Base-by-base conservation (phyloP, 2,888 invertebrate species). In the Chaetogeoica ovagalla region DNA sequence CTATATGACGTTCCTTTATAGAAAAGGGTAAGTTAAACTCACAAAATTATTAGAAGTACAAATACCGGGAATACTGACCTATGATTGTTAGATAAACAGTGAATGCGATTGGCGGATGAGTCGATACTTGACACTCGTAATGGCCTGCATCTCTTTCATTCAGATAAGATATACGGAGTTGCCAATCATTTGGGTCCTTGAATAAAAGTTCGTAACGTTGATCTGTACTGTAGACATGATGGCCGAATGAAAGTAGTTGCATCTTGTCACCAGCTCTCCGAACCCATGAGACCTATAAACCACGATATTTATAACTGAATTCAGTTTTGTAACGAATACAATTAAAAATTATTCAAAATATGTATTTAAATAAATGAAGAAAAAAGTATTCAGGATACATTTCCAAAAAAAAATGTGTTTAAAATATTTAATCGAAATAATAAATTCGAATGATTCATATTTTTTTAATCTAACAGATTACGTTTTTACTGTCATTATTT, bases 111-210 rank as follows among this genome's bases (percentile, higher is more conserved):
- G 93, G 92, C 13, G 93, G 93, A 86, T 93, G 92, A 23, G 91
- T 90, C n/a, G 92, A 92, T 83, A 93, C 91, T 87, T 93, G 93
- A 84, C 93, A 93, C 86, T 93, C 93, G 86, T 93, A 93, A 84
- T 89, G 90, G n/a, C 93, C 93, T 83, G 91, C 91, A 85, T 93
- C 93, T 79, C 91, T 88, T 85, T 92, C 91, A 82, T 91, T 91
- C 83, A 92, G 91, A 85, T 91, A 91, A 85, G 91, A 90, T 79
- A 93, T 90, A 83, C 90, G 89, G 82, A 93, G 88, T 83, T 92
- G 90, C 93, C 93, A 93, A 85, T 93, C 91, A 85, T 92, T 92
- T 13, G 93, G 92, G 11, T 81, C 90, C 90, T 84, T 91, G 90
- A 85, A 91, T 91, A 81, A 90, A 90, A 75, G 92, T 57, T 82